A percentile compares a stretch with the other conserved stretches of the same genome.
Conservation (phyloP, 2,888 invertebrate genomes). For the Phlogophora meticulosa region DNA sequence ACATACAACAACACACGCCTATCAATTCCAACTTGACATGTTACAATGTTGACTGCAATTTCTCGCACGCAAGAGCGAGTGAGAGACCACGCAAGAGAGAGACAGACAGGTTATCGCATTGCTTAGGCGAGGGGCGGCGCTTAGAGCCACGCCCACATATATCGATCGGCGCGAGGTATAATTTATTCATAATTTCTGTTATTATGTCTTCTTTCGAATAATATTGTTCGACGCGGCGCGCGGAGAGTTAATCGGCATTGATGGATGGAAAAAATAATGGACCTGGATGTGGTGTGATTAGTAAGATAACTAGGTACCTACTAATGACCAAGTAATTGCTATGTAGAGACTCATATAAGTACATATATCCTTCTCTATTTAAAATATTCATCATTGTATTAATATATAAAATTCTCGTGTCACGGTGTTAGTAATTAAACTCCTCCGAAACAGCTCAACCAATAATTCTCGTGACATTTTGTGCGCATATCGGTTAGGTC, state of each 20-base stretch:
- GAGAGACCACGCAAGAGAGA: conserved; percentile 65
- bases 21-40: conserved; percentile 45
- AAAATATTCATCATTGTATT: too few species aligned
- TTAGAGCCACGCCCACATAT: conserved; percentile 78
- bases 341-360: too few species aligned
- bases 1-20: conserved; percentile 21
- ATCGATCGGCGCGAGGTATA: conserved; percentile 81
- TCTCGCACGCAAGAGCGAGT: conserved; percentile 44
- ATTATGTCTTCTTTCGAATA: conserved; percentile 71
- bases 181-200: conserved; percentile 88
- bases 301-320: conserved; percentile 8
- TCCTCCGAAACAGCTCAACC: too few species aligned
- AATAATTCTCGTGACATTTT: too few species aligned
- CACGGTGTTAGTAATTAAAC: too few species aligned
- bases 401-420: too few species aligned
- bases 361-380: not conserved
- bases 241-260: conserved; percentile 46
- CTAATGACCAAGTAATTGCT: conserved; percentile 7
- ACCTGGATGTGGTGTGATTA: conserved; percentile 8
- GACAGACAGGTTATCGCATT: conserved; percentile 65
- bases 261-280: conserved; percentile 15
- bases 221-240: conserved; percentile 51
- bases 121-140: conserved; percentile 66
- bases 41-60: conserved; percentile 46
- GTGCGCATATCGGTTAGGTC: too few species aligned